phyloP scores from a whole-genome alignment of 2,888 invertebrate species.

The Leucophenga maculata region DNA sequence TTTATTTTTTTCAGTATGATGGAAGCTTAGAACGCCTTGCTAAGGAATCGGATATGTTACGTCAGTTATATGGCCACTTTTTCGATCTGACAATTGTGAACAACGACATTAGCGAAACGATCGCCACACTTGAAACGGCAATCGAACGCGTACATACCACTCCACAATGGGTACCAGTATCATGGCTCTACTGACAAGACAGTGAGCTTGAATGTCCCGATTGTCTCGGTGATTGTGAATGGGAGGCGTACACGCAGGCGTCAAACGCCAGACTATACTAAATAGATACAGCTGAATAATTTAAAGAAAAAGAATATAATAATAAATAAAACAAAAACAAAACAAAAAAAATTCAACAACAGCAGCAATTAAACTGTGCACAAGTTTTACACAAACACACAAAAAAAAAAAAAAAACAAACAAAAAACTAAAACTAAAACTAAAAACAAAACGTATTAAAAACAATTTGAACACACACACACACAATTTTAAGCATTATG shows the following conservation, averaged over 20 bases:
- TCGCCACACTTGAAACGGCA: conserved; percentile 90
- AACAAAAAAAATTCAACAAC: conserved; percentile 8
- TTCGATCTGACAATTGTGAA: conserved; percentile 98
- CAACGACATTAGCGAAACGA: conserved; percentile 99
- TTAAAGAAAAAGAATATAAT: conserved; percentile 48
- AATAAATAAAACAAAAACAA: conserved; percentile 33
- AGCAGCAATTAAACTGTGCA: conserved; percentile 40
- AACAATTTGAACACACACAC: conserved; percentile 26
- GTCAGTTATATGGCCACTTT: conserved; percentile 98
- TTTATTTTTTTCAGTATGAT: conserved; percentile 84
- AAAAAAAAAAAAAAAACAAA: conserved; percentile 14
- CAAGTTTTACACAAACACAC: conserved; percentile 43
- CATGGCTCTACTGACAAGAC: conserved; percentile 84
- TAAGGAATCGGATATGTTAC: conserved; percentile 96
- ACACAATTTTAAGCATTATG: conserved; percentile 24
- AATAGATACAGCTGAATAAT: conserved; percentile 51
- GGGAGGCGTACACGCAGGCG: conserved; percentile 71
- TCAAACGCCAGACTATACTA: conserved; percentile 63
- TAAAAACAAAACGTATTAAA: conserved; percentile 16
- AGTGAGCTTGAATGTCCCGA: conserved; percentile 73
- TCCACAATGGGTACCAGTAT: conserved; percentile 97
- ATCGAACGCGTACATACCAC: conserved; percentile 92
- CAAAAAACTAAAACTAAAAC: background rate
- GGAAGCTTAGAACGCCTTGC: conserved; percentile 96
- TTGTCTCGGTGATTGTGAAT: conserved; percentile 72